A percentile compares a stretch with the other conserved stretches of the same genome.
phyloP scores from a whole-genome alignment of 2,888 invertebrate genomes.

The Tubulanus polymorphus region DNA sequence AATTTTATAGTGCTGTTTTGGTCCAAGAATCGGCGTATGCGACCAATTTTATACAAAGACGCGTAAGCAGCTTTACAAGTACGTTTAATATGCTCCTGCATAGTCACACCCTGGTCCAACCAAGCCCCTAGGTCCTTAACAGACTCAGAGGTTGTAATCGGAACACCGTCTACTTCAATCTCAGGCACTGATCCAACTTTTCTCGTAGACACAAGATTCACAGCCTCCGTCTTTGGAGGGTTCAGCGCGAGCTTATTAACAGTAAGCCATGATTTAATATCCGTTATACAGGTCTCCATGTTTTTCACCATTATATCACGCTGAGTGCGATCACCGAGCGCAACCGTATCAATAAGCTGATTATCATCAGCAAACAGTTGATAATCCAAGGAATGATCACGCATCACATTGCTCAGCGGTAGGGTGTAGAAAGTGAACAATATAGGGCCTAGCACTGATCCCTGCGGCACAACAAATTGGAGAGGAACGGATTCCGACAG shows the following conservation, averaged over 20 bases:
- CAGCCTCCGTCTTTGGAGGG: not conserved
- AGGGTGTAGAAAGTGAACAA: slow-evolving; percentile 13
- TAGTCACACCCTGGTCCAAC: not conserved
- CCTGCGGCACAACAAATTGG: too few species aligned
- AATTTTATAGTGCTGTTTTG: not conserved
- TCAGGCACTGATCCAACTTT: too few species aligned
- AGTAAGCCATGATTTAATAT: slow-evolving; percentile 11
- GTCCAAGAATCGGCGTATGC: not conserved
- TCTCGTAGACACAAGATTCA: too few species aligned
- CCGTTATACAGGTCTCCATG: slow-evolving; percentile 15
- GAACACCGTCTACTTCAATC: too few species aligned
- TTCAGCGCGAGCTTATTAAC: not conserved
- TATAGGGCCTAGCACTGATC: slow-evolving; percentile 11
- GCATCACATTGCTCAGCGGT: slow-evolving; percentile 16
- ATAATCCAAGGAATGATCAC: slow-evolving; percentile 15
- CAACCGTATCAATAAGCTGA: too few species aligned
- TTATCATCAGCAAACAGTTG: slow-evolving; percentile 20
- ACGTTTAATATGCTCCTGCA: not conserved
- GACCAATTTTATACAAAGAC: not conserved
- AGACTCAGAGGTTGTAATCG: too few species aligned
- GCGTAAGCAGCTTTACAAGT: not conserved
- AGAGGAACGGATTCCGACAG: not conserved
- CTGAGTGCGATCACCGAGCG: too few species aligned
- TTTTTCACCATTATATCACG: too few species aligned
- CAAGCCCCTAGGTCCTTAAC: not conserved